Percentiles rank a stretch among this genome's conserved stretches.
phyloP scores from a whole-genome alignment of 2,888 invertebrate genomes.

The Perdita meconis region DNA sequence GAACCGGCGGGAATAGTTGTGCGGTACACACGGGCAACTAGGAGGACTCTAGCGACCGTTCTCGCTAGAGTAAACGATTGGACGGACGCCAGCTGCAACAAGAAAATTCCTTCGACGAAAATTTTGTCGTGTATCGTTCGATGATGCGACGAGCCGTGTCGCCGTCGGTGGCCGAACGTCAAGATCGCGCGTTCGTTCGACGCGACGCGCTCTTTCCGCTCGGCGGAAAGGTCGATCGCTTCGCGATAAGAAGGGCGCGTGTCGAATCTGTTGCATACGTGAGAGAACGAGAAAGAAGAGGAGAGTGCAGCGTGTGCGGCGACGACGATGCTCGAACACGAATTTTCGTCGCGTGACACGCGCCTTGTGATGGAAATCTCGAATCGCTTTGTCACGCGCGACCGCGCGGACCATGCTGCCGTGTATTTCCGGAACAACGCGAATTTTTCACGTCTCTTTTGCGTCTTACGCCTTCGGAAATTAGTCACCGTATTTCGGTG shows the following conservation, averaged over 20 bases:
- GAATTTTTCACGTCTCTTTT: constrained; percentile 29
- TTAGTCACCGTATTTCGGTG: neutral
- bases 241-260: constrained; percentile 38
- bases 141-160: neutral
- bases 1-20: constrained; percentile 54
- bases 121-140: constrained; percentile 50
- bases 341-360: constrained; percentile 38
- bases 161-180: neutral
- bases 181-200: neutral
- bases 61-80: constrained; percentile 59
- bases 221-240: constrained; percentile 29
- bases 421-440: constrained; percentile 44
- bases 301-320: constrained; percentile 33
- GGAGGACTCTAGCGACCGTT: constrained; percentile 38
- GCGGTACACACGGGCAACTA: constrained; percentile 40
- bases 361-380: constrained; percentile 56
- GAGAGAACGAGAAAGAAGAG: constrained; percentile 6
- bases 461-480: constrained; percentile 8
- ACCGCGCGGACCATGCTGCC: neutral
- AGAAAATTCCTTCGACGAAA: constrained; percentile 60
- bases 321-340: constrained; percentile 1
- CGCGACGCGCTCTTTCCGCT: neutral
- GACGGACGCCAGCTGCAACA: constrained; percentile 51
- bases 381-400: constrained; percentile 42
- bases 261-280: constrained; percentile 35